Conservation (phyloP, 2,888 invertebrate genomes). For the Acrocyrtus sp. region DNA sequence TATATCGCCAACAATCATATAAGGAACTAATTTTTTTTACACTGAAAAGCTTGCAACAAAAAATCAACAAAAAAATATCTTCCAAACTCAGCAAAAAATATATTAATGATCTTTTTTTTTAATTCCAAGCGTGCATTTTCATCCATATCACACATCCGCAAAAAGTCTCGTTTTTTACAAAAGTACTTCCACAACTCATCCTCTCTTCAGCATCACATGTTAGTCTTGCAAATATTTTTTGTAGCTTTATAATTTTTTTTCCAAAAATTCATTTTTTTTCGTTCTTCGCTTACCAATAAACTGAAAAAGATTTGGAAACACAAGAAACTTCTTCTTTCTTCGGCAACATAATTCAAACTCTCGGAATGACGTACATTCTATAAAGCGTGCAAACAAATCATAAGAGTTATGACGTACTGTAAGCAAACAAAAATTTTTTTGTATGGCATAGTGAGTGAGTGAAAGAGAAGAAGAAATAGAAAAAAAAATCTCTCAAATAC, state of each 20-base stretch:
- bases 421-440: slow-evolving; percentile 47
- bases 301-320: slow-evolving; percentile 50
- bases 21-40: no score
- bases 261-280: neutral
- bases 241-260: no score
- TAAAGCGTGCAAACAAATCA: slow-evolving; percentile 55
- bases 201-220: neutral
- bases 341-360: slow-evolving; percentile 54
- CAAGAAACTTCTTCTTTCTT: slow-evolving; percentile 52
- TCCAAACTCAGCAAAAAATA: no score
- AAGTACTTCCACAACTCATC: no score
- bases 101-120: no score
- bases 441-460: no score
- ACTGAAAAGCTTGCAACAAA: no score
- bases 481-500: slow-evolving; percentile 31
- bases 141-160: no score
- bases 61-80: no score
- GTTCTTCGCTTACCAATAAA: slow-evolving; percentile 39
- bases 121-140: no score
- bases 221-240: neutral
- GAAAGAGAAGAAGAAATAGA: slow-evolving; percentile 10
- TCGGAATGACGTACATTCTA: slow-evolving; percentile 54
- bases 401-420: slow-evolving; percentile 53
- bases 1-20: no score
- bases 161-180: no score